These are phyloP conservation scores for Diadophis punctatus DNA, from an alignment of 2,113 vertebrate species.

Conservation along the genomic window DNA sequence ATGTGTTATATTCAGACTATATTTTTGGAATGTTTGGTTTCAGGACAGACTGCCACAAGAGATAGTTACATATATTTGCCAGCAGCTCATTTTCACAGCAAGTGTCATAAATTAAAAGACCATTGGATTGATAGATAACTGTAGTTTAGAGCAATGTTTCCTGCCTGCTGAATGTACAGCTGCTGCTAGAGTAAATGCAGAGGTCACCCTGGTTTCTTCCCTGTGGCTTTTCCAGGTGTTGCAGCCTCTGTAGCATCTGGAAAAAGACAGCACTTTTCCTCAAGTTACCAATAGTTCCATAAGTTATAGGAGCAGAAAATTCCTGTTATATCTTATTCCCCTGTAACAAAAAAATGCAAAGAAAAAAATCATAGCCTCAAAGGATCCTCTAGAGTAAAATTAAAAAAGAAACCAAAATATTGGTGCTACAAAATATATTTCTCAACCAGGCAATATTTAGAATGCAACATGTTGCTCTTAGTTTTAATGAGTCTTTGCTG, in stretches of 20 bases:
- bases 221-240: constrained; percentile 67
- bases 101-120: constrained; percentile 38
- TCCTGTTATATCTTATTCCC: not conserved
- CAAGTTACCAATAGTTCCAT: constrained; percentile 59
- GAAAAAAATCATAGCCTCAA: not conserved
- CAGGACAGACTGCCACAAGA: not conserved
- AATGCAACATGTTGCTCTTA: not conserved
- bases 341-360: not conserved
- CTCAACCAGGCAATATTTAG: not conserved
- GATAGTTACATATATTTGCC: not conserved
- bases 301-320: constrained; percentile 1
- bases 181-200: constrained; percentile 47
- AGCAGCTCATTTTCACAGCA: not conserved
- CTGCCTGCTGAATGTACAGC: constrained; percentile 43
- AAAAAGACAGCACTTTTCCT: constrained; percentile 22
- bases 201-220: constrained; percentile 59
- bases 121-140: constrained; percentile 27
- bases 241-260: constrained; percentile 62
- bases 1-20: not conserved
- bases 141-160: constrained; percentile 15
- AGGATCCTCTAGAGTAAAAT: not conserved
- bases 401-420: not conserved
- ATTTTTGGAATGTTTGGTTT: not conserved
- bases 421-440: not conserved
- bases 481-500: not conserved